A percentile compares a stretch with the other conserved stretches of the same genome.
Evolutionary conservation across 2,797 vertebrate genomes (phyloP).

Genomic region (Chelon auratus): DNA sequence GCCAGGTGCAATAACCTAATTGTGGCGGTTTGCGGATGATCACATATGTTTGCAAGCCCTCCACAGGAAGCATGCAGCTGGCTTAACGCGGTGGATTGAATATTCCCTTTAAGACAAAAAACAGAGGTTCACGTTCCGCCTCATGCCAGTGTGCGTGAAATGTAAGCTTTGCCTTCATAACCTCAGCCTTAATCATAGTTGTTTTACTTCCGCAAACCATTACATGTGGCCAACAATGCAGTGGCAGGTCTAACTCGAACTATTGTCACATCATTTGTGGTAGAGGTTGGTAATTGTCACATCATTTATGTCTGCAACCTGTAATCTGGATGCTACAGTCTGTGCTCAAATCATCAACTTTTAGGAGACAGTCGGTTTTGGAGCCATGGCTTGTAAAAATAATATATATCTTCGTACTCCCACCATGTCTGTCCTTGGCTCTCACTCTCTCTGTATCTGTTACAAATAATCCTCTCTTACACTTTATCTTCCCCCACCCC

Average conservation of each 20-base stretch:
- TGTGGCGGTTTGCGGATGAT: slow-evolving; percentile 14
- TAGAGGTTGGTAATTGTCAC: slow-evolving; percentile 27
- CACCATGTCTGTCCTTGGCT: slow-evolving; percentile 32
- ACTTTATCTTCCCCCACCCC: slow-evolving; percentile 7
- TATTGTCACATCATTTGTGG: slow-evolving; percentile 38
- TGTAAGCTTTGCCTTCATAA: slow-evolving; percentile 11
- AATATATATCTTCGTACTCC: slow-evolving; percentile 9
- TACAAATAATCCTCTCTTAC: slow-evolving; percentile 56
- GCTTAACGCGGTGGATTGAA: slow-evolving; percentile 7
- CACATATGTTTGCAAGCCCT: slow-evolving; percentile 18
- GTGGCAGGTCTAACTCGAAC: slow-evolving; percentile 24
- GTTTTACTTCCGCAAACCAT: slow-evolving; percentile 20
- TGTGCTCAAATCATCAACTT: slow-evolving; percentile 22
- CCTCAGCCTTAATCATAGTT: slow-evolving; percentile 25
- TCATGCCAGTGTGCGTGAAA: slow-evolving; percentile 16
- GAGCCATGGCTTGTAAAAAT: slow-evolving; percentile 16
- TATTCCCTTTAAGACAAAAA: slow-evolving; percentile 16
- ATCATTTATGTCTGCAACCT: slow-evolving; percentile 28
- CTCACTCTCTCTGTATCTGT: slow-evolving; percentile 42
- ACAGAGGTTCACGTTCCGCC: slow-evolving; percentile 18
- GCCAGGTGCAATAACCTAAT: slow-evolving; percentile 24
- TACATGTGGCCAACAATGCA: slow-evolving; percentile 7
- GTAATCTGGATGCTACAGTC: slow-evolving; percentile 34
- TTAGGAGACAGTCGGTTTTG: slow-evolving; percentile 16
- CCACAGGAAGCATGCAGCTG: slow-evolving; percentile 4